These are phyloP conservation scores for Vanessa atalanta DNA, from an alignment of 1,140 invertebrate species.

Conservation along the genomic window DNA sequence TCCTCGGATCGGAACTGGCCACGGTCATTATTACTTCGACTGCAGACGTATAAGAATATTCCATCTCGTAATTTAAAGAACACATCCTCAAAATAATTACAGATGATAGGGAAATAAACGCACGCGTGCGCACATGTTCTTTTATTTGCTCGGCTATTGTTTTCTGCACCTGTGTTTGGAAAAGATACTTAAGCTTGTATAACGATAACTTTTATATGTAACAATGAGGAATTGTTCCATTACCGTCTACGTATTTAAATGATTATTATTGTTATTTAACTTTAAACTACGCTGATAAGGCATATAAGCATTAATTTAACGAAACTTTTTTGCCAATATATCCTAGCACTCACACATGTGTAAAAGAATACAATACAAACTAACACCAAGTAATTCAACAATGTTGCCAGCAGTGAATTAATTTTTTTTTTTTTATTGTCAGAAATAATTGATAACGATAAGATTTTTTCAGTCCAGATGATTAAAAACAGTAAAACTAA, in stretches of 20 bases:
- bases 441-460: too few species aligned
- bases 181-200: not conserved
- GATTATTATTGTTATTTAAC: too few species aligned
- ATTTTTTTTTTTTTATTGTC: too few species aligned
- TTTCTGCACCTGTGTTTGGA: slow-evolving; percentile 19
- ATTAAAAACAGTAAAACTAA: not conserved
- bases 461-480: too few species aligned
- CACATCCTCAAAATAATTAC: slow-evolving; percentile 1
- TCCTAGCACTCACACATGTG: too few species aligned
- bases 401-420: too few species aligned
- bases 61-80: not conserved
- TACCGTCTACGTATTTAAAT: too few species aligned
- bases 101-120: slow-evolving; percentile 3
- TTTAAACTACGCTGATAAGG: too few species aligned
- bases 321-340: too few species aligned
- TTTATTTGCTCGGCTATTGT: slow-evolving; percentile 23
- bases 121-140: slow-evolving; percentile 1
- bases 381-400: too few species aligned
- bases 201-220: not conserved
- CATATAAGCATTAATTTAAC: too few species aligned
- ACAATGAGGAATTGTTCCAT: not conserved
- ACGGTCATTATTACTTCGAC: not conserved
- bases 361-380: too few species aligned
- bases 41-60: not conserved
- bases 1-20: not conserved